Evolutionary conservation across 2,888 invertebrate species (phyloP).

Genomic region (Nipponacmea schrenckii): DNA sequence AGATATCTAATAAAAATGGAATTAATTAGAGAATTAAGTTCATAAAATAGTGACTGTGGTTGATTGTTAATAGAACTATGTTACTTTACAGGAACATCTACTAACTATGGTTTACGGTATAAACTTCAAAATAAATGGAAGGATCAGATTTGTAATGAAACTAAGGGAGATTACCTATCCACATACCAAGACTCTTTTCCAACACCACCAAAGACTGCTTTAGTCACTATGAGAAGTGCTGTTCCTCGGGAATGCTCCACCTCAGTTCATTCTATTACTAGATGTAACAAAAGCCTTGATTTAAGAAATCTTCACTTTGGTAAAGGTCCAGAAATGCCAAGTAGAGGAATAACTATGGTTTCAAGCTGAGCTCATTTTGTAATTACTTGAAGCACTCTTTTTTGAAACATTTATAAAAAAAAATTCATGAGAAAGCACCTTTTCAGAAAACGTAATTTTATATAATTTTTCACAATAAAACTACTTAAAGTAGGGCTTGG

Average conservation of each 20-base stretch:
- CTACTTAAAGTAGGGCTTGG: too few relatives aligned
- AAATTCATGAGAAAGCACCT: too few relatives aligned
- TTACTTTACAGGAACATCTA: conserved; percentile 51
- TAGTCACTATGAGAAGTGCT: conserved; percentile 45
- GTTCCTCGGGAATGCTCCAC: conserved; percentile 54
- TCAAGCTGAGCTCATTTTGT: neutral
- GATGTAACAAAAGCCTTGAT: conserved; percentile 56
- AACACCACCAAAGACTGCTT: conserved; percentile 31
- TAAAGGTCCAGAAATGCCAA: conserved; percentile 53
- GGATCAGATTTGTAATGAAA: conserved; percentile 45
- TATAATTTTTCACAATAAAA: too few relatives aligned
- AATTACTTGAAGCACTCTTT: too few relatives aligned
- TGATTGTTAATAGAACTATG: too few relatives aligned
- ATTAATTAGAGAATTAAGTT: too few relatives aligned
- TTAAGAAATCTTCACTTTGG: conserved; percentile 43
- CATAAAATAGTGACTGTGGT: too few relatives aligned
- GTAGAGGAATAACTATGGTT: conserved; percentile 32
- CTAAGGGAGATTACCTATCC: conserved; percentile 50
- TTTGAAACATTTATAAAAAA: too few relatives aligned
- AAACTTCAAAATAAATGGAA: conserved; percentile 44
- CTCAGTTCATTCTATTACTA: conserved; percentile 54
- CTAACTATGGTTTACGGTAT: conserved; percentile 57
- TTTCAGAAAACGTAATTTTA: too few relatives aligned
- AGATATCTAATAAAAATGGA: too few relatives aligned
- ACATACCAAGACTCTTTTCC: conserved; percentile 47